A percentile compares a stretch with the other conserved stretches of the same genome.
Conservation (phyloP, 2,113 vertebrate genomes). For the Phodopus roborovskii region DNA sequence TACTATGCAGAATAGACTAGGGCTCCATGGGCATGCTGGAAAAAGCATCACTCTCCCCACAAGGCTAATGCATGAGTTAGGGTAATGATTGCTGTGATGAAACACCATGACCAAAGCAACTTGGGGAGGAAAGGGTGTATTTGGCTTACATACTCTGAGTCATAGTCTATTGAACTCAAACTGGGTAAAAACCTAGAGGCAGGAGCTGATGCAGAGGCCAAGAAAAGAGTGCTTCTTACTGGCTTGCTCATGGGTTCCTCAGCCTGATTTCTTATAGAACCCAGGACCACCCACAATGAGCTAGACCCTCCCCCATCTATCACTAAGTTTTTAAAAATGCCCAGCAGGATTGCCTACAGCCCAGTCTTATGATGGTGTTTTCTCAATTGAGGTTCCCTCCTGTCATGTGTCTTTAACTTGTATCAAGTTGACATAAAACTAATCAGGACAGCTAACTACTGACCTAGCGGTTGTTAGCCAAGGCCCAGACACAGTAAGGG, state of each 20-base stretch:
- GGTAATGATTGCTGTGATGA: not conserved
- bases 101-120: not conserved
- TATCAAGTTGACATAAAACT: not conserved
- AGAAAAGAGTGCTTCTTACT: not conserved
- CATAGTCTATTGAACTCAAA: not conserved
- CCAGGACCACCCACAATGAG: not conserved
- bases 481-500: not conserved
- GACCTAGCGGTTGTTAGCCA: not conserved
- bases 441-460: not conserved
- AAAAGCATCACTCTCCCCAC: not conserved
- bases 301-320: too few species aligned
- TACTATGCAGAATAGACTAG: rapidly evolving
- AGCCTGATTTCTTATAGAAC: not conserved
- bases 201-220: not conserved
- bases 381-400: not conserved
- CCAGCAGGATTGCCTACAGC: not conserved
- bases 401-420: not conserved
- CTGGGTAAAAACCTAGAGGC: not conserved
- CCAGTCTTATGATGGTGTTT: not conserved
- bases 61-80: not conserved
- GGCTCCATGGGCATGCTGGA: rapidly evolving
- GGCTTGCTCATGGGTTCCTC: not conserved
- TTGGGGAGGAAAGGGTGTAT: not conserved
- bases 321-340: not conserved
- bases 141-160: not conserved